phyloP scores from a whole-genome alignment of 2,888 invertebrate genomes.

The Nemoura dubitans region DNA sequence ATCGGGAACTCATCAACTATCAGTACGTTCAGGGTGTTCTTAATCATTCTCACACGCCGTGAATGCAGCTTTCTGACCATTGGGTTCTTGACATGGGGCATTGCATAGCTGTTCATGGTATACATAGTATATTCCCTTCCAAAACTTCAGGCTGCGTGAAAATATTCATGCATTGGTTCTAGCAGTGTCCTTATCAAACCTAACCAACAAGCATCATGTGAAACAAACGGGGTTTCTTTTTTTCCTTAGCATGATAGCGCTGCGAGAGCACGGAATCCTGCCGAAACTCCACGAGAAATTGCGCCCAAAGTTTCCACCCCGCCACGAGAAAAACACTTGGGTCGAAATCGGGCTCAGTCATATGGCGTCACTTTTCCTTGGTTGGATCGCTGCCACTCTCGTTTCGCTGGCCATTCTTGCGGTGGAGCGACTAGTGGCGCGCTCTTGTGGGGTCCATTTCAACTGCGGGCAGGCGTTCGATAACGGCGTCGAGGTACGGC shows the following conservation, averaged over 20 bases:
- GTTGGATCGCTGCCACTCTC: not conserved
- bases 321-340: no score
- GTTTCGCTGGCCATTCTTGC: not conserved
- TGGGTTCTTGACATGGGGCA: no score
- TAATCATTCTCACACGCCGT: no score
- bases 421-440: not conserved
- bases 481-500: not conserved
- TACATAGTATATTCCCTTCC: no score
- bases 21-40: slow-evolving; percentile 14
- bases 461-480: not conserved
- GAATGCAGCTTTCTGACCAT: no score
- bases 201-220: no score
- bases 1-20: slow-evolving; percentile 24
- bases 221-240: not conserved
- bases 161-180: no score
- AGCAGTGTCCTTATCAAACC: no score
- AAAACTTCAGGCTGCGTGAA: no score
- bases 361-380: not conserved
- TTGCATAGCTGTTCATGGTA: no score
- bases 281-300: not conserved
- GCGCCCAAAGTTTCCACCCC: no score
- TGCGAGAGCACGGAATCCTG: slow-evolving; percentile 16
- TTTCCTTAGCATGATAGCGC: not conserved
- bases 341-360: no score
- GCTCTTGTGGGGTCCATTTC: not conserved